Conservation (phyloP, 2,797 vertebrate genomes). For the Staurois parvus region DNA sequence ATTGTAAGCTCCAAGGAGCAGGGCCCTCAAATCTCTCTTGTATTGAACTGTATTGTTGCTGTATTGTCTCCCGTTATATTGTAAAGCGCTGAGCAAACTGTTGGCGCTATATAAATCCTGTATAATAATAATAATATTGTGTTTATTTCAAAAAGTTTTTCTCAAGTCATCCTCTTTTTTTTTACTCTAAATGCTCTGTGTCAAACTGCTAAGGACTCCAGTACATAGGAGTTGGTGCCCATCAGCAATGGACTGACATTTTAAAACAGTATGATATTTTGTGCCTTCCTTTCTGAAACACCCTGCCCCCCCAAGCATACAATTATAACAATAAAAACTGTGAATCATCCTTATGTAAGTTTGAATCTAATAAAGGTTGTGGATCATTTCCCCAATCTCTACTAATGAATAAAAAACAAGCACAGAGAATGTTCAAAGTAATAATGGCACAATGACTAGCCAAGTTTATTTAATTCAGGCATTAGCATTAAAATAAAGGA, state of each 20-base stretch:
- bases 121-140: no score
- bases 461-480: conserved; percentile 26
- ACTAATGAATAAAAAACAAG: conserved; percentile 4
- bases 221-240: background rate
- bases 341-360: background rate
- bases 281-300: background rate
- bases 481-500: conserved; percentile 59
- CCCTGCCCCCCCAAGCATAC: background rate
- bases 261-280: background rate
- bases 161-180: no score
- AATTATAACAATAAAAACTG: background rate
- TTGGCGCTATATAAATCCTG: no score
- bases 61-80: no score
- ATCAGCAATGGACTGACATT: background rate
- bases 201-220: no score
- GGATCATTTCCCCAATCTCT: background rate
- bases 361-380: background rate
- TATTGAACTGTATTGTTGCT: no score
- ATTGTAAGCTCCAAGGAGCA: no score
- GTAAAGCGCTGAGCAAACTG: no score
- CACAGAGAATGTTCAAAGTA: conserved; percentile 18
- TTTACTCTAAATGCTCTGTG: no score
- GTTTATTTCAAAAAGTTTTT: no score
- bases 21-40: no score
- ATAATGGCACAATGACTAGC: conserved; percentile 18